phyloP scores from a whole-genome alignment of 2,797 vertebrate species.

The Remorina albescens region DNA sequence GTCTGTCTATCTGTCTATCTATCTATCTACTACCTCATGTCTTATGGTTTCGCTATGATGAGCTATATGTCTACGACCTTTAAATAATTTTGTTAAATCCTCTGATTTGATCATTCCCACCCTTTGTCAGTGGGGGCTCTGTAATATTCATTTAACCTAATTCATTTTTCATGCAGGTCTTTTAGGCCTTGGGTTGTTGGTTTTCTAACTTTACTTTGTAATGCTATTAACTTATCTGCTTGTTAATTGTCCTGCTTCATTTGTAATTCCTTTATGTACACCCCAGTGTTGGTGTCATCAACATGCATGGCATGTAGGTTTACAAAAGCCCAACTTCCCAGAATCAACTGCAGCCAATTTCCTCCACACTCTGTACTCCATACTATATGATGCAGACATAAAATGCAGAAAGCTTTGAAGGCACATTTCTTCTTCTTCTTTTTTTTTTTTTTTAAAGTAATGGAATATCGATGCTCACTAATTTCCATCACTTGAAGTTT shows the following conservation, averaged over 20 bases:
- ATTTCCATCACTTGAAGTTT: neutral
- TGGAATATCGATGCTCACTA: neutral
- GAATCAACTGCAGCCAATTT: no score
- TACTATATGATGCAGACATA: neutral
- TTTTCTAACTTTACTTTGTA: neutral
- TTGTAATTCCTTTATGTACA: no score
- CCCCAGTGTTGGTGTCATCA: neutral
- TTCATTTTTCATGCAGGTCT: neutral
- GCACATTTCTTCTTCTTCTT: no score
- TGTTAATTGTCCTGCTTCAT: neutral
- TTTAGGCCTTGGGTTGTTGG: neutral
- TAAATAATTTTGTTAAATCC: conserved; percentile 9
- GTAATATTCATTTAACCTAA: neutral
- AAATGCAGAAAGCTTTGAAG: neutral
- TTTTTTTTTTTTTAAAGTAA: neutral
- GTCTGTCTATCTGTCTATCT: no score
- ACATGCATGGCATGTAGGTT: neutral
- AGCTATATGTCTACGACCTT: conserved; percentile 7
- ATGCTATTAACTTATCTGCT: neutral
- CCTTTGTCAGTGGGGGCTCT: neutral
- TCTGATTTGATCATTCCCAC: conserved; percentile 4
- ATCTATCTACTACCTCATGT: neutral
- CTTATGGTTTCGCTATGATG: neutral
- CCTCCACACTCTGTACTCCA: no score
- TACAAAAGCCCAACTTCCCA: neutral